Base-by-base conservation (phyloP, 2,797 vertebrate species). In the Tauraco hartlaubi region DNA sequence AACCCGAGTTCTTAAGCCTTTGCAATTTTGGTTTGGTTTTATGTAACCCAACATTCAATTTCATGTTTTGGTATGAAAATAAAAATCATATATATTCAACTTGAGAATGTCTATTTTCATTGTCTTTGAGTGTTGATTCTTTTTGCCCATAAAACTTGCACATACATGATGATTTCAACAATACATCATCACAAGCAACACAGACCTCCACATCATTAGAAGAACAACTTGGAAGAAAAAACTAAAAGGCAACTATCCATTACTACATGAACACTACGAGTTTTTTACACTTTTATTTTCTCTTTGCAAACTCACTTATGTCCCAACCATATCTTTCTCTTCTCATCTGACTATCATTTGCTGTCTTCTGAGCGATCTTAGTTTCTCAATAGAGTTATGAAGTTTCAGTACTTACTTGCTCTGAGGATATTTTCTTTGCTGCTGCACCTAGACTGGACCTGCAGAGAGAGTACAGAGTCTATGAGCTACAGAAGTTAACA, bases 351-450 rank as follows among this genome's bases (percentile, higher is more conserved):
- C 29, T 94, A 69, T 51, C 25, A 79, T 26, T 61, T 72, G 14
- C 28, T 93, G 31, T 88, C 58, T 22, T 86, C 85, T 44, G 16
- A 51, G 52, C 29, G 63, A n/a, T n/a, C 76, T 71, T 68, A 66
- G 29, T 71, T 92, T 79, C 87, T 71, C 41, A 92, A 37, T 1
- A 80, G 74, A 90, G 54, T 55, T 83, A 44, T 19, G 84, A 94
- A 75, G 72, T 84, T 77, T 88, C 83, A 83, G 86, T 94, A 99
- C 99, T 99, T 98, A 99, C 99, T 99, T 97, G 99, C 99, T 99
- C 99, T 99, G 96, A 99, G 99, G 97, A 99, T 99, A 97, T 99
- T 99, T 98, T 99, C 99, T 96, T 99, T 99, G 98, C 99, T 99
- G 98, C 99, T 99, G 98, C 99, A 99, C 97, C 99, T 98, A 78